Evolutionary conservation across 2,113 vertebrate genomes (phyloP).

Genomic region (Sinocyclocheilus anophthalmus): DNA sequence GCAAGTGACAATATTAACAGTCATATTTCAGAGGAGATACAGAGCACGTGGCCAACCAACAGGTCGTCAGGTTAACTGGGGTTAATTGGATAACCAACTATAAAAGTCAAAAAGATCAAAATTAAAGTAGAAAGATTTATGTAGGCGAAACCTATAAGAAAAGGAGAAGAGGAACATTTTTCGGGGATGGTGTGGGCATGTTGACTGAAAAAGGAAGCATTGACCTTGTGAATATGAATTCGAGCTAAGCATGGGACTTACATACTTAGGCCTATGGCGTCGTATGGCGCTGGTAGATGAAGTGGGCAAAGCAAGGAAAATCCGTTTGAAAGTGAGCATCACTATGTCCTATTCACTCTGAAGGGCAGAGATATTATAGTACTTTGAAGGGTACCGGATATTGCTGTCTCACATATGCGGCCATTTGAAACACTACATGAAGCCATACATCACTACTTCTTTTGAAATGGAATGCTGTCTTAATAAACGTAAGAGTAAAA

Average conservation of each 20-base stretch:
- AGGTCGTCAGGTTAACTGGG: too few species aligned
- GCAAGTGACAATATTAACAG: too few species aligned
- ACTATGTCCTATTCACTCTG: neutral
- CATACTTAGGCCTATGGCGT: too few species aligned
- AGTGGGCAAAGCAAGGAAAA: neutral
- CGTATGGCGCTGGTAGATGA: too few species aligned
- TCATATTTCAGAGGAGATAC: too few species aligned
- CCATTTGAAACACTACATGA: neutral
- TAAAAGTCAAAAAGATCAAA: constrained; percentile 33
- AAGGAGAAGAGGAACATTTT: too few species aligned
- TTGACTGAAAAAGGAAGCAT: constrained; percentile 44
- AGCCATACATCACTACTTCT: neutral
- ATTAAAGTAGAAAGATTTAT: constrained; percentile 39
- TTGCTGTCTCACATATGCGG: neutral
- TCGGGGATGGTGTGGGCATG: too few species aligned
- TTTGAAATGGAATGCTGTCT: neutral
- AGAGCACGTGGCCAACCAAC: too few species aligned
- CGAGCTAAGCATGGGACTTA: too few species aligned
- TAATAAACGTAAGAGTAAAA: neutral
- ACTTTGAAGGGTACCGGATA: neutral
- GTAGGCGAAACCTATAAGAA: too few species aligned
- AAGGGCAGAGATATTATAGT: neutral
- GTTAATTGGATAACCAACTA: too few species aligned
- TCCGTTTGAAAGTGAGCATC: neutral
- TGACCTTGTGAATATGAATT: too few species aligned